These are phyloP conservation scores for Cervus canadensis DNA, from an alignment of 2,113 vertebrate genomes.

Conservation along the genomic window DNA sequence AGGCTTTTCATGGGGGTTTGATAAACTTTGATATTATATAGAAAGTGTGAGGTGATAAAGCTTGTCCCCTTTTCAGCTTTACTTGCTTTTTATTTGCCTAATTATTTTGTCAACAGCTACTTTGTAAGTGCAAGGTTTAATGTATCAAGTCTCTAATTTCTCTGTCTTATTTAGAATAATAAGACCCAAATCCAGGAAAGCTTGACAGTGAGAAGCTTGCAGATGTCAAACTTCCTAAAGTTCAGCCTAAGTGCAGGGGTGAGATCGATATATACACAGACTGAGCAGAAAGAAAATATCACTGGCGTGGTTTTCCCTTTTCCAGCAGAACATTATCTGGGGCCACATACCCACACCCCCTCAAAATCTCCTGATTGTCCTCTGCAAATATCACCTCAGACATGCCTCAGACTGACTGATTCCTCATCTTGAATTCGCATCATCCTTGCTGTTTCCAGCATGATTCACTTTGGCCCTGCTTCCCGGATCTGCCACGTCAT, in stretches of 20 bases:
- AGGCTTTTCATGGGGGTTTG: background rate
- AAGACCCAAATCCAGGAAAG: background rate
- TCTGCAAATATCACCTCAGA: background rate
- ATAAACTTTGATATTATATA: background rate
- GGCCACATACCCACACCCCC: background rate
- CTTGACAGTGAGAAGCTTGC: background rate
- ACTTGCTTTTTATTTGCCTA: background rate
- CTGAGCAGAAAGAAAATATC: background rate
- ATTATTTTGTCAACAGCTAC: background rate
- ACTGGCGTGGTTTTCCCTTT: background rate
- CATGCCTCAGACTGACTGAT: background rate
- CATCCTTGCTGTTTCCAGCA: background rate
- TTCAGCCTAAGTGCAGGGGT: background rate
- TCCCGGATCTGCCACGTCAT: background rate
- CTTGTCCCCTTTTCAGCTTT: slow-evolving; percentile 5
- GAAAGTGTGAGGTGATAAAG: background rate
- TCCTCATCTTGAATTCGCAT: background rate
- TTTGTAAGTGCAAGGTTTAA: background rate
- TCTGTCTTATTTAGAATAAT: slow-evolving; percentile 11
- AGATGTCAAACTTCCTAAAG: background rate
- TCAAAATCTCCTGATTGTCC: background rate
- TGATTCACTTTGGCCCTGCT: background rate
- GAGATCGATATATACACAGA: background rate
- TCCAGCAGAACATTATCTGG: background rate
- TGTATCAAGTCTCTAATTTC: background rate